phyloP scores from a whole-genome alignment of 2,797 vertebrate species.

The Pelobates cultripes region DNA sequence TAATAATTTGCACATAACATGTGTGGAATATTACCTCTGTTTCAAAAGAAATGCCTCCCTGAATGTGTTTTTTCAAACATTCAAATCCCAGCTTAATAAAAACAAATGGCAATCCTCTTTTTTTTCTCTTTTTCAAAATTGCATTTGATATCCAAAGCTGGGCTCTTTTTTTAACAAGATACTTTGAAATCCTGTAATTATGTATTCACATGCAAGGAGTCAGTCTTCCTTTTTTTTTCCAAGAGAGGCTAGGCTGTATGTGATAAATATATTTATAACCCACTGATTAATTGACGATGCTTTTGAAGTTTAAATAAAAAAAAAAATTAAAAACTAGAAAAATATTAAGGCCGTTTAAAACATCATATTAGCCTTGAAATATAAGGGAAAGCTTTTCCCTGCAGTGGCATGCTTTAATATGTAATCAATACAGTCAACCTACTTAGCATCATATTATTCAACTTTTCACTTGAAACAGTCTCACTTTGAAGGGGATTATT shows the following conservation, averaged over 20 bases:
- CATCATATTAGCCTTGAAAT: slow-evolving; percentile 47
- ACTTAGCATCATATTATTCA: background rate
- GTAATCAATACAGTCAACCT: slow-evolving; percentile 30
- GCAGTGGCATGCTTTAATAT: slow-evolving; percentile 25
- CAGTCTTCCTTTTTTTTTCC: slow-evolving; percentile 31
- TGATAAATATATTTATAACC: slow-evolving; percentile 66
- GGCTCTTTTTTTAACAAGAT: slow-evolving; percentile 66
- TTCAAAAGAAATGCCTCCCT: slow-evolving; percentile 73
- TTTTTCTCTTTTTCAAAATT: slow-evolving; percentile 63
- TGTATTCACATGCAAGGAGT: slow-evolving; percentile 60
- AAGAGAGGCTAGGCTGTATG: slow-evolving; percentile 28
- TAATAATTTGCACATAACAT: slow-evolving; percentile 68
- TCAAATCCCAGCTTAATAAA: slow-evolving; percentile 84
- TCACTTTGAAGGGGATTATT: no score
- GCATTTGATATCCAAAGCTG: slow-evolving; percentile 65
- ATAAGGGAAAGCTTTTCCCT: slow-evolving; percentile 1
- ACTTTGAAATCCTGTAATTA: slow-evolving; percentile 68
- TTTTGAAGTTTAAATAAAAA: slow-evolving; percentile 55
- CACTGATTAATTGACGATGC: slow-evolving; percentile 62
- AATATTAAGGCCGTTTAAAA: slow-evolving; percentile 59
- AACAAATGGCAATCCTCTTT: slow-evolving; percentile 74
- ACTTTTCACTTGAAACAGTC: no score
- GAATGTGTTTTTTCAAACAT: slow-evolving; percentile 66
- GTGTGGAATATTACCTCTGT: slow-evolving; percentile 68
- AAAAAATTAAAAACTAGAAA: slow-evolving; percentile 56